Conservation (phyloP, 2,797 vertebrate genomes). For the Tapirus indicus region DNA sequence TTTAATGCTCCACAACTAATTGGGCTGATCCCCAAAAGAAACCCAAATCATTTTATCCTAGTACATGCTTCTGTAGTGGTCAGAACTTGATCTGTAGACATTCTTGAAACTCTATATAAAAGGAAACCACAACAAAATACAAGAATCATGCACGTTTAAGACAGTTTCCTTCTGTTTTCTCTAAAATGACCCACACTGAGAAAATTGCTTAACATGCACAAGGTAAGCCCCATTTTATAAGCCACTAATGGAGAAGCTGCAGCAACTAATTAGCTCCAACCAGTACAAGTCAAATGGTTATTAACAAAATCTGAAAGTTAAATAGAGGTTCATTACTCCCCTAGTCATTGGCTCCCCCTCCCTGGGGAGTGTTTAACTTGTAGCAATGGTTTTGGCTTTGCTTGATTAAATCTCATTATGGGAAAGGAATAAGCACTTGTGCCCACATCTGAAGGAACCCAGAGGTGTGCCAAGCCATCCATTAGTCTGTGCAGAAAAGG, state of each 20-base stretch:
- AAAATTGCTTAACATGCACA: constrained; percentile 76
- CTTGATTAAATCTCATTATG: constrained; percentile 81
- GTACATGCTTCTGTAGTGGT: not conserved
- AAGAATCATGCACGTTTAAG: not conserved
- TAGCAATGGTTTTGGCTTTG: constrained; percentile 79
- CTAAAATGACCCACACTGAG: constrained; percentile 73
- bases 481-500: constrained; percentile 23
- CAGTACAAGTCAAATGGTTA: constrained; percentile 77
- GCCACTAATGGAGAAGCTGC: constrained; percentile 77
- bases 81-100: not conserved
- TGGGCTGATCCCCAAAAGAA: not conserved
- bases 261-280: constrained; percentile 82
- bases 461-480: constrained; percentile 46
- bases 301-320: constrained; percentile 85
- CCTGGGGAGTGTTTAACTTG: constrained; percentile 80
- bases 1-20: not conserved
- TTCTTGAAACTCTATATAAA: not conserved
- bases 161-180: constrained; percentile 67
- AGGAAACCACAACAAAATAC: not conserved
- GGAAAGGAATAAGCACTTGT: constrained; percentile 63
- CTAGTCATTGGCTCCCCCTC: constrained; percentile 66
- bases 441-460: constrained; percentile 67
- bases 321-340: constrained; percentile 79
- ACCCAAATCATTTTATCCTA: not conserved
- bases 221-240: constrained; percentile 73